Base-by-base conservation (phyloP, 1,140 invertebrate genomes). In the Andricus grossulariae region DNA sequence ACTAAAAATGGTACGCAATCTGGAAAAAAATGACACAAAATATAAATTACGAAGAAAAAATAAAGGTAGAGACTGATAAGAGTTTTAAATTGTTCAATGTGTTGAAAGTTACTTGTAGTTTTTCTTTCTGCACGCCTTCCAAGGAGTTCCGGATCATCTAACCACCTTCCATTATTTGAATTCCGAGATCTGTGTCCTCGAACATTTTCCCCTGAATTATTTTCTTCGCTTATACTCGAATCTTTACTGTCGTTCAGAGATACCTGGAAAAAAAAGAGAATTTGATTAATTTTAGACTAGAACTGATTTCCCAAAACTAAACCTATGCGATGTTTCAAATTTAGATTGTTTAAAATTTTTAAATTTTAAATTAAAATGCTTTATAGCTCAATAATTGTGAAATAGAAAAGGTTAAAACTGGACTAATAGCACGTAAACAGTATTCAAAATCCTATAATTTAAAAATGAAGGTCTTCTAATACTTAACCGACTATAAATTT, bases 1-100 rank as follows among this genome's bases (percentile, higher is more conserved):
- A 66, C 60, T 21, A 66, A 66, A 66, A 66, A 66, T 39, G 60
- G 60, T 10, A 66, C 60, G 39, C 60, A 66, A 39, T 66, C 60
- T 66, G 15, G 2, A 66, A 39, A 6, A n/a, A 32, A 66, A 66
- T 54, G n/a, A 10, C 52, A 18, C 1, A 19, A 18, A 18, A 5
- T 54, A 54, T 15, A 16, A 54, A 54, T 32, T 32, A 32, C 25
- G 4, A 32, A 32, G 2, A 32, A 32, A 32, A 32, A 32, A 3
- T 32, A 32, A 32, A 32, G 25, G 5, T 5, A 32, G 25, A 32
- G 25, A 5, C 25, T 32, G 25, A 45, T 45, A 45, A 45, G 7
- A 45, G 39, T 45, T 45, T 45, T 45, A 11, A 45, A 52, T 52
- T 52, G 51, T 4, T 5, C 0, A 52, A 15, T 16, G 6, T 1